phyloP scores from a whole-genome alignment of 2,888 invertebrate species.

The Melanargia galathea region DNA sequence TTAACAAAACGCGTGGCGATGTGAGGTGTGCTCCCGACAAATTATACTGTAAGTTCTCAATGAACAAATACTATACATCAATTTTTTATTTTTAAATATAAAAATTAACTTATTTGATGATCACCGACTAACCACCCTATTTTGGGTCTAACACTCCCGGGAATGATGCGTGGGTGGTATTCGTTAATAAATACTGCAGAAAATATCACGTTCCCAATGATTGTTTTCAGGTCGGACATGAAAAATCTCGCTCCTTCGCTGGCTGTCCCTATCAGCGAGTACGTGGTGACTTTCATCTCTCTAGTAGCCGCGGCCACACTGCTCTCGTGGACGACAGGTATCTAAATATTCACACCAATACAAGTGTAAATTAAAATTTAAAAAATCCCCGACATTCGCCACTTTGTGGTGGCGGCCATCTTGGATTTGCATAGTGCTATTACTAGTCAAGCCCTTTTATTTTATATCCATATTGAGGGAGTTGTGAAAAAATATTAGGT shows the following conservation, averaged over 20 bases:
- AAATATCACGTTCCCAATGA: neutral
- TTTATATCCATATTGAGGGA: too few species aligned
- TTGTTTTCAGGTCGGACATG: conserved; percentile 85
- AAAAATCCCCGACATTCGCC: too few species aligned
- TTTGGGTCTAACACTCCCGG: neutral
- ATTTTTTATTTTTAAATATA: neutral
- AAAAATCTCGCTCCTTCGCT: conserved; percentile 87
- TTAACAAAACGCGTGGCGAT: conserved; percentile 7
- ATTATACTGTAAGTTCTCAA: neutral
- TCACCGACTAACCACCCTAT: neutral
- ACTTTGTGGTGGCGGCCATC: too few species aligned
- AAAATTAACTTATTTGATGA: too few species aligned
- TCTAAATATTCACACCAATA: conserved; percentile 18
- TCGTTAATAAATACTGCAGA: neutral
- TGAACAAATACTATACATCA: neutral
- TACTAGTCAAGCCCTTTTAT: too few species aligned
- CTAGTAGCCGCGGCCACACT: conserved; percentile 80
- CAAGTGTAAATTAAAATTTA: too few species aligned
- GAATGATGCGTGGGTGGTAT: too few species aligned
- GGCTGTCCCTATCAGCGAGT: conserved; percentile 87
- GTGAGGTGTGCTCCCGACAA: neutral
- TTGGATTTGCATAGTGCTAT: too few species aligned
- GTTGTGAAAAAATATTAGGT: too few species aligned
- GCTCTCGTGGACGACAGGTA: conserved; percentile 81
- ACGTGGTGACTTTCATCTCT: conserved; percentile 84